These are phyloP conservation scores for Phalacrocorax aristotelis DNA, from an alignment of 2,113 vertebrate genomes.

Conservation along the genomic window DNA sequence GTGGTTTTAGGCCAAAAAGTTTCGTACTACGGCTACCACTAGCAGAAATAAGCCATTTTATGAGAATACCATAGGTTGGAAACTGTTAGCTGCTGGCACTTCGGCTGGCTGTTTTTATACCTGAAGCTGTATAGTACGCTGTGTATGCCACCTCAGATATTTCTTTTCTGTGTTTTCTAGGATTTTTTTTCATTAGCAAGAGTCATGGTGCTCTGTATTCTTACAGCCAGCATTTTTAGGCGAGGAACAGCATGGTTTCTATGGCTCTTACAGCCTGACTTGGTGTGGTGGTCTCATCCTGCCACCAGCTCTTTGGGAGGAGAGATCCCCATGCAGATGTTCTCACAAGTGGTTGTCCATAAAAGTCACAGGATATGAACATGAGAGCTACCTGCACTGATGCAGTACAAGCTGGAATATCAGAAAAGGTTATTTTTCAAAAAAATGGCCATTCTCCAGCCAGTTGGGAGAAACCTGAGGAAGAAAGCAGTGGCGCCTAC, in stretches of 20 bases:
- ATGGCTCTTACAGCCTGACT: not conserved
- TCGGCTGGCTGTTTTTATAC: not conserved
- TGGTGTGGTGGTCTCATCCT: not conserved
- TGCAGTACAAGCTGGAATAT: not conserved
- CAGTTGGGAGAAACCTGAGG: not conserved
- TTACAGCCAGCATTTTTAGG: not conserved
- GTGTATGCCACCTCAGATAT: not conserved
- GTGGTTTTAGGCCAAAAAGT: not conserved
- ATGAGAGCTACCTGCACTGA: not conserved
- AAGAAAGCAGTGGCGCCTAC: not conserved
- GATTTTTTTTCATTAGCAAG: not conserved
- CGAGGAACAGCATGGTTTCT: not conserved
- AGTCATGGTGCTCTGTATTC: not conserved
- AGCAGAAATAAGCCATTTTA: not conserved
- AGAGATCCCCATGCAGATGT: not conserved
- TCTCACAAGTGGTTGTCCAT: not conserved
- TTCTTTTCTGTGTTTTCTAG: not conserved
- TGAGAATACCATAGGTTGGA: not conserved
- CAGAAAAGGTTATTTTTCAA: not conserved
- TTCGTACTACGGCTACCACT: not conserved
- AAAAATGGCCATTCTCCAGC: not conserved
- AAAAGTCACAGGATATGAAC: not conserved
- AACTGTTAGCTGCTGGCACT: not conserved
- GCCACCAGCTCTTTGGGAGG: rapidly evolving
- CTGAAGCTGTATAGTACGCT: not conserved